Evolutionary conservation across 2,888 invertebrate genomes (phyloP), one percentile per base, ranked within the genome.

Genomic region (Phytoseiulus persimilis): DNA sequence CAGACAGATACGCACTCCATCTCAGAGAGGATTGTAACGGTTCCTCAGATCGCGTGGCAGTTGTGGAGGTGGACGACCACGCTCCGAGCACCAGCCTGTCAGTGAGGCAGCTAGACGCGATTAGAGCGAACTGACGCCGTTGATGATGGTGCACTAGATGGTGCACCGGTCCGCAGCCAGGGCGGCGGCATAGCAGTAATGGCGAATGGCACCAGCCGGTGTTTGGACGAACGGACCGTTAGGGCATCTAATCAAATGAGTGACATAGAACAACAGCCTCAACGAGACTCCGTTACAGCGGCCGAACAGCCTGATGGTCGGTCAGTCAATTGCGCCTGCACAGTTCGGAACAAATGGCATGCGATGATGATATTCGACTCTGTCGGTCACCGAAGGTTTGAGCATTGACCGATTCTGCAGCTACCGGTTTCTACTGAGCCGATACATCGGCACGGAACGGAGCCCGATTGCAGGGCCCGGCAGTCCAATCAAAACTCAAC

Each of bases 81-180:
- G 65, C 65, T 65, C 65, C 65, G 5, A 65, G 65, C 65, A 65
- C 65, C 65, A 28, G 65, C 9, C 65, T 65, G 65, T 65, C 65
- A 65, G 65, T 65, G 65, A 65, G 65, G 65, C 65, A 65, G 65
- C 65, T 65, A 65, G 65, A 65, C 65, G 65, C 65, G 65, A 65
- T 65, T 65, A 65, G 65, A 65, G 65, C 5, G 65, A 65, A 65
- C 23, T 65, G 28, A 65, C 65, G 65, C 65, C 65, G 65, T 65
- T 65, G 65, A 65, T 65, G 65, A 65, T 65, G 65, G 65, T 65
- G 65, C 65, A 65, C 65, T 65, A 65, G 65, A 65, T 65, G 65
- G 65, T 65, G 65, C 65, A 65, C 65, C 65, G 65, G 65, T 65
- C 65, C 65, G 65, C 65, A 65, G 65, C 65, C 5, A 28, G 28